Base-by-base conservation (phyloP, 92 coral and sea anemone species). In the Umimayanthus kanabou region DNA sequence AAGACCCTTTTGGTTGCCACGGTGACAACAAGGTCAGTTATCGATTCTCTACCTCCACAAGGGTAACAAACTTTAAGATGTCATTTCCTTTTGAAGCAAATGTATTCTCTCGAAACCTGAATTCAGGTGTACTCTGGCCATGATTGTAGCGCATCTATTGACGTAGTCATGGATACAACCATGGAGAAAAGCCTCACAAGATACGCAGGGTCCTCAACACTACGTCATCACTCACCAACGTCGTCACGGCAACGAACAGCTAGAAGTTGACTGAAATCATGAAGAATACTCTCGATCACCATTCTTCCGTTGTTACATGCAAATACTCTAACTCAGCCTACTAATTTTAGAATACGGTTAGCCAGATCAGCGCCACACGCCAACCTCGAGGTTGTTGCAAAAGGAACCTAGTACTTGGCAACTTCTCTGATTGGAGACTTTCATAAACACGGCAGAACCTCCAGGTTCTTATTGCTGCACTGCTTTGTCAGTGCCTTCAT, bases 351-450 rank as follows among this genome's bases (percentile, higher is more conserved):
- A 20, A 15, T 57, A 57, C 23, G 13, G 66, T 57, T 0, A 6
- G 16, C 5, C 23, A 61, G 69, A 61, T 61, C 69, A 61, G n/a
- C 69, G 8, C 23, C 6, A 61, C 1, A 8, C 4, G 69, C 22
- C 25, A 61, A 61, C 4, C 22, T 25, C 69, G 3, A 61, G 26
- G 8, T 18, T 61, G 58, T 4, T 61, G 7, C 69, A 22, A 61
- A 20, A 61, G 26, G 69, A 22, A 25, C 25, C 69, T 3, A 71
- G 39, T 14, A 71, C 20, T 13, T 2, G 40, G 39, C 39, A 14
- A 28, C 13, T 14, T 75, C 28, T 18, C 11, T 37, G 50, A 75
- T 75, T 75, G 79, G 79, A 75, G 79, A 75, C 79, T 75, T 73
- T 75, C 50, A 75, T 10, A 14, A 23, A 75, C n/a, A 22, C 50